Evolutionary conservation across 2,888 invertebrate species (phyloP).

Genomic region (Clusia tigrina): DNA sequence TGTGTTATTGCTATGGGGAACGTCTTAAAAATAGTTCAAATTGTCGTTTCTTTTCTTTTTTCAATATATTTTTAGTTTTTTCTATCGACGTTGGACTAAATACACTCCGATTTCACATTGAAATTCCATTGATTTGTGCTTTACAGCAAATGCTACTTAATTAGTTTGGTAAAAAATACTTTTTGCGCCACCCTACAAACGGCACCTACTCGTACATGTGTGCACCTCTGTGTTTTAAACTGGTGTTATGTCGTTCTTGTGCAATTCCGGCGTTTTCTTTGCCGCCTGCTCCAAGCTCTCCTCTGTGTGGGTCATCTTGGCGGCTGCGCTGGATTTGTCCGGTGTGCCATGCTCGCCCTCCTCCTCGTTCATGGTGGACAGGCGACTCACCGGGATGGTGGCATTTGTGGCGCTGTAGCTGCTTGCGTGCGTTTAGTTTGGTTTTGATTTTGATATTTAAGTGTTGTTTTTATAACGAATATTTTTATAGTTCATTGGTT

Average conservation of each 20-base stretch:
- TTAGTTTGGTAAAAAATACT: background rate
- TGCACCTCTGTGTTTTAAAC: conserved; percentile 38
- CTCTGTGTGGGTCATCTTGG: conserved; percentile 29
- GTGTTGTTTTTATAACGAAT: background rate
- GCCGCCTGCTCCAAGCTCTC: conserved; percentile 29
- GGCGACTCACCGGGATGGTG: conserved; percentile 63
- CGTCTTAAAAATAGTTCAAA: no score
- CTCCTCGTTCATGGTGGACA: conserved; percentile 87
- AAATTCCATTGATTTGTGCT: conserved; percentile 2
- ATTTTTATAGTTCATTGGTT: background rate
- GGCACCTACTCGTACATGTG: background rate
- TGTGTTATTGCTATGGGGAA: no score
- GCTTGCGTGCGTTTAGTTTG: no score
- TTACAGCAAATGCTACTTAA: background rate
- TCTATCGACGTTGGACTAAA: no score
- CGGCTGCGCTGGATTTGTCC: conserved; percentile 21
- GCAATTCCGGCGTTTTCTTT: conserved; percentile 21
- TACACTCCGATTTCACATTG: no score
- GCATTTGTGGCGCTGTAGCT: background rate
- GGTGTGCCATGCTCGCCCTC: conserved; percentile 69
- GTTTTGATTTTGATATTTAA: background rate
- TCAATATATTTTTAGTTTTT: no score
- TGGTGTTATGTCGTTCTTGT: conserved; percentile 47
- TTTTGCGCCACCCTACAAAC: background rate
- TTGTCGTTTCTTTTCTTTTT: no score